These are phyloP conservation scores for Percina caprodes DNA, from an alignment of 2,113 vertebrate species.

Conservation along the genomic window DNA sequence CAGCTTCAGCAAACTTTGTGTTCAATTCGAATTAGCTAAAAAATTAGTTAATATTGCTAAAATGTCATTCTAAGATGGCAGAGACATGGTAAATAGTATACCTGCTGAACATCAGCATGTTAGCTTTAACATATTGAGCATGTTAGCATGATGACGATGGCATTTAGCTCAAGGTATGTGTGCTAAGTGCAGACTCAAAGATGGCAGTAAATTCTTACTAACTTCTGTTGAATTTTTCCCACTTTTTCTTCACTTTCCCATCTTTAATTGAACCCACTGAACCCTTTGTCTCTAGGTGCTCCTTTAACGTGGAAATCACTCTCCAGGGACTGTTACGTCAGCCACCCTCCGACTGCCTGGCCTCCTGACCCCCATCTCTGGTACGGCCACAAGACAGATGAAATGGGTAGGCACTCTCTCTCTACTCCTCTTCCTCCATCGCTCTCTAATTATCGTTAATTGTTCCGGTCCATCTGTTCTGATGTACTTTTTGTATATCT, in stretches of 20 bases:
- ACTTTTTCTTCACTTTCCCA: neutral
- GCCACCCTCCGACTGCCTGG: slow-evolving; percentile 26
- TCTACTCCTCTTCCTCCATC: neutral
- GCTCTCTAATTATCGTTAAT: neutral
- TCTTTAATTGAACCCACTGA: neutral
- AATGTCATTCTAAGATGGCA: too few species aligned
- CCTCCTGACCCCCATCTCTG: slow-evolving; percentile 30
- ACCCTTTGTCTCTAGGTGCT: slow-evolving; percentile 26
- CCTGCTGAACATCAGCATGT: neutral
- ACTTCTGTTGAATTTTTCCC: neutral
- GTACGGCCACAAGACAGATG: slow-evolving; percentile 62
- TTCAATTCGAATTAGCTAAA: neutral
- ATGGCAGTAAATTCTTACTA: neutral
- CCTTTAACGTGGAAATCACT: slow-evolving; percentile 48
- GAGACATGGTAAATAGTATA: neutral
- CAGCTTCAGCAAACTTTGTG: neutral
- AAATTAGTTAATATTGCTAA: too few species aligned
- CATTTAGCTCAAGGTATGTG: neutral
- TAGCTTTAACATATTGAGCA: neutral
- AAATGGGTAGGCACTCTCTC: slow-evolving; percentile 34
- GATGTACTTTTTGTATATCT: neutral
- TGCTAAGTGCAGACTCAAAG: neutral
- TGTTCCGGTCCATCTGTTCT: neutral
- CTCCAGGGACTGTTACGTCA: slow-evolving; percentile 49
- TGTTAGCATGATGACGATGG: neutral